Evolutionary conservation across 2,797 vertebrate genomes (phyloP).

Genomic region (Chanos chanos): DNA sequence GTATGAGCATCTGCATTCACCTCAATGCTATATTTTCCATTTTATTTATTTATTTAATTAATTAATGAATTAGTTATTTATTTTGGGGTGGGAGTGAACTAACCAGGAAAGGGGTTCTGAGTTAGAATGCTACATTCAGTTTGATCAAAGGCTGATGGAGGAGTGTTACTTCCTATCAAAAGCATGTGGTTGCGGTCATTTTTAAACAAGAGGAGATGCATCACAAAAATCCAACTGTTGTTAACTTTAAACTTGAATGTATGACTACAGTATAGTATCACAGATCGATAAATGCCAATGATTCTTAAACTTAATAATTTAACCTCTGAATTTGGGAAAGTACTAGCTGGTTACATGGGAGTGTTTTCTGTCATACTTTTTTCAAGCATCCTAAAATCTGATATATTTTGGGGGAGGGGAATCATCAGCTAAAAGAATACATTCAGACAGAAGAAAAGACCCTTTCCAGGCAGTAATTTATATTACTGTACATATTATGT

Average conservation of each 20-base stretch:
- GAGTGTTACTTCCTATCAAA: constrained; percentile 23
- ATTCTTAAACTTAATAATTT: constrained; percentile 16
- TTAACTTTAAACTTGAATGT: constrained; percentile 31
- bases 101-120: constrained; percentile 27
- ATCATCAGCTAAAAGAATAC: constrained; percentile 18
- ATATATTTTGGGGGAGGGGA: constrained; percentile 11
- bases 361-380: constrained; percentile 10
- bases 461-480: constrained; percentile 28
- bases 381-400: constrained; percentile 20
- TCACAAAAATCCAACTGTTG: constrained; percentile 4
- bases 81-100: too few relatives aligned
- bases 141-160: constrained; percentile 30
- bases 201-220: constrained; percentile 13
- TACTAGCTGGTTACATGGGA: neutral
- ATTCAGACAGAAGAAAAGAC: constrained; percentile 28
- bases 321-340: constrained; percentile 2
- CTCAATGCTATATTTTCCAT: constrained; percentile 25
- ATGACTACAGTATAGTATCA: constrained; percentile 24
- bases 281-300: constrained; percentile 19
- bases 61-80: too few relatives aligned
- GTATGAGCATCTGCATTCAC: constrained; percentile 34
- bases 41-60: constrained; percentile 25
- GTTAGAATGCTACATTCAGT: constrained; percentile 30
- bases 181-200: constrained; percentile 31
- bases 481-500: constrained; percentile 22